These are phyloP conservation scores for Parasteatoda lunata DNA, from an alignment of 2,888 invertebrate species.

Conservation along the genomic window DNA sequence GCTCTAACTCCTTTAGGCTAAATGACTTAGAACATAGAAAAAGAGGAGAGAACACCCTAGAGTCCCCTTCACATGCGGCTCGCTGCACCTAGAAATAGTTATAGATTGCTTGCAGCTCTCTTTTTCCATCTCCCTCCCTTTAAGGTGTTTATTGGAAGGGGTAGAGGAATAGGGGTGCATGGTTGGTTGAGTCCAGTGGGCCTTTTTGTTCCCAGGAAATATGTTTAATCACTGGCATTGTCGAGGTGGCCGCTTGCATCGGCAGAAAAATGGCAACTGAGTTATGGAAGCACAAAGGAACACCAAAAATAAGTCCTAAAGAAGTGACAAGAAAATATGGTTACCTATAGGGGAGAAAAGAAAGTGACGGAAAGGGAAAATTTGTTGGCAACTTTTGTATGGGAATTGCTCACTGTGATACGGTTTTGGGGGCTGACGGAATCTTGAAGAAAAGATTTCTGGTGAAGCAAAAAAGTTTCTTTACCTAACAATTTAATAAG, in stretches of 20 bases:
- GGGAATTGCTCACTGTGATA: too few relatives aligned
- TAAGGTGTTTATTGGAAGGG: slow-evolving; percentile 44
- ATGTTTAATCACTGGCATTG: slow-evolving; percentile 40
- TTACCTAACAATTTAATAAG: too few relatives aligned
- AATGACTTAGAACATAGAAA: not conserved
- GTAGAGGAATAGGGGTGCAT: slow-evolving; percentile 3
- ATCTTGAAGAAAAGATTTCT: too few relatives aligned
- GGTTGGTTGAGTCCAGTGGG: slow-evolving; percentile 17
- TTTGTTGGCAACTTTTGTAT: not conserved
- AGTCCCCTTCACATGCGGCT: slow-evolving; percentile 1
- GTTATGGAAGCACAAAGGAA: slow-evolving; percentile 26
- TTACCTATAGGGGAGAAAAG: slow-evolving; percentile 37
- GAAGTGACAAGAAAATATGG: slow-evolving; percentile 25
- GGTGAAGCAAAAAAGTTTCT: too few relatives aligned
- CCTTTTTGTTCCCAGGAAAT: slow-evolving; percentile 8
- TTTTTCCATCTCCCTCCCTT: too few relatives aligned
- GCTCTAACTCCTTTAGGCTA: not conserved
- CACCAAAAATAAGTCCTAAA: not conserved
- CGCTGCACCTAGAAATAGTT: slow-evolving; percentile 14
- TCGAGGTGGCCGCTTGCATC: slow-evolving; percentile 33
- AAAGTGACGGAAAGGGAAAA: not conserved
- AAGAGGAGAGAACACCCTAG: not conserved
- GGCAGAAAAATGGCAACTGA: slow-evolving; percentile 61
- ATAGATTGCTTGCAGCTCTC: slow-evolving; percentile 18
- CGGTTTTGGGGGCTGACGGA: too few relatives aligned